Conservation (phyloP, 2,113 vertebrate species). For the Nestor notabilis region DNA sequence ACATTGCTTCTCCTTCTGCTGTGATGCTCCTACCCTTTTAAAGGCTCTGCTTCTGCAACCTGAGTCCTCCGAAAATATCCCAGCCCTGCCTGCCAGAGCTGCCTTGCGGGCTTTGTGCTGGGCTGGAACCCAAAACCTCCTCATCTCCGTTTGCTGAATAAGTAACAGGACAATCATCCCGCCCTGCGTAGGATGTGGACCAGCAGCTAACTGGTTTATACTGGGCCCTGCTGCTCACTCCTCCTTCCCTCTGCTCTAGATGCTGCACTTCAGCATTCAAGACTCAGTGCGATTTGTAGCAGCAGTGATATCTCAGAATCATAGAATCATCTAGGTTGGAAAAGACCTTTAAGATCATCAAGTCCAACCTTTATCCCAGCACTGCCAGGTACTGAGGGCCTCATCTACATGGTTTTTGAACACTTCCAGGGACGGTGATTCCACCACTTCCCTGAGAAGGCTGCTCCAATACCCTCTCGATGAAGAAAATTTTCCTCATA, state of each 20-base stretch:
- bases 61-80: neutral
- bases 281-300: neutral
- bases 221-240: neutral
- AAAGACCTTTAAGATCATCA: neutral
- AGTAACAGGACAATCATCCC: neutral
- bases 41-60: neutral
- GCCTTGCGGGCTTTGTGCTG: neutral
- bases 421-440: neutral
- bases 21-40: neutral
- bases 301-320: neutral
- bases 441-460: too few species aligned
- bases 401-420: neutral
- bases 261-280: neutral
- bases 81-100: neutral
- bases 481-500: neutral
- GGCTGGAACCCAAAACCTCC: neutral
- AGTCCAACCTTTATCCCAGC: neutral
- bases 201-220: neutral
- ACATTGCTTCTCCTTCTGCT: neutral
- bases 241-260: neutral
- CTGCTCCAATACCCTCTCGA: neutral
- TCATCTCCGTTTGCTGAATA: neutral
- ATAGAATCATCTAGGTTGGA: neutral
- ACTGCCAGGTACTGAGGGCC: neutral
- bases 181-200: neutral